Evolutionary conservation across 1,140 invertebrate genomes (phyloP), one percentile per base, ranked within the genome.

Genomic region (Diorhabda sublineata): DNA sequence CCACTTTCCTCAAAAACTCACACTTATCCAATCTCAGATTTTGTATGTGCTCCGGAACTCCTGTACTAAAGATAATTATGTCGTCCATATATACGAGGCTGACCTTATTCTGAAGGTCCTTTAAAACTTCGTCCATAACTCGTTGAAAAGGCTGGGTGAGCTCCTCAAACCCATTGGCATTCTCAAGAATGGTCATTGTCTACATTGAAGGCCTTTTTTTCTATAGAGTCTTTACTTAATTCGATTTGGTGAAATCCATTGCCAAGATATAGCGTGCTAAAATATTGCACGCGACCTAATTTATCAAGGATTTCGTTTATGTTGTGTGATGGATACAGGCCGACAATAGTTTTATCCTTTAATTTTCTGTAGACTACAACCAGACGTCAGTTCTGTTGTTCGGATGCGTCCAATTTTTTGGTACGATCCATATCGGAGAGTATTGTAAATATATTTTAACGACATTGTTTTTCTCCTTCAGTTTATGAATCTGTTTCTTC

Each of bases 241-340:
- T 44, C 44, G 43, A 69, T 69, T 56, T 69, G 59, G 56, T 69
- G 61, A n/a, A 69, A 69, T 4, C 67, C 52, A 6, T 73, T 79
- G 0, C 75, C 74, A 6, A 85, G 61, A 75, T 87, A 84, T 2
- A 87, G 68, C 0, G 80, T 79, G 2, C 78, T 76, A 71, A 86
- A 86, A 70, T 80, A 83, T 63, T 75, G 77, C 43, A 76, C 72
- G 4, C 80, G 78, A 4, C 78, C 79, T 42, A 87, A 65, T n/a
- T 61, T 70, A 63, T 70, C 59, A 56, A 67, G 43, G 26, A 68
- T 70, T 9, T 68, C 66, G 4, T 58, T 44, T 9, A 70, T 70
- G 43, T 70, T 61, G 5, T 59, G 69, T n/a, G 68, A 43, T 8
- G 44, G 58, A 56, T 70, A 67, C 61, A 4, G 57, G 47, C 68